phyloP scores from a whole-genome alignment of 2,797 vertebrate species.

The Phrynocephalus guinanensis region DNA sequence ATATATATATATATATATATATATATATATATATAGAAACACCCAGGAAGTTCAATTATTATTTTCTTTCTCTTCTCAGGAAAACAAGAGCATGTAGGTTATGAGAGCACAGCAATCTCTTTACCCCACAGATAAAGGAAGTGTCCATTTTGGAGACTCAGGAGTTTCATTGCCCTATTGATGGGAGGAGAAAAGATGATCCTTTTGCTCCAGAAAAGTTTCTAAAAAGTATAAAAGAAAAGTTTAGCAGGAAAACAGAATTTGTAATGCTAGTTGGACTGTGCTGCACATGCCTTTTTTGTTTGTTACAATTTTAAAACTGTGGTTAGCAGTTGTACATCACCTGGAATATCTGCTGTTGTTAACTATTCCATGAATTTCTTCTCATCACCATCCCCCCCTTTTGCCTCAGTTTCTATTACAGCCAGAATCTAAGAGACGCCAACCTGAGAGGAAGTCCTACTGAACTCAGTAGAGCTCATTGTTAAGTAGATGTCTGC shows the following conservation, averaged over 20 bases:
- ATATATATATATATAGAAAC: neutral
- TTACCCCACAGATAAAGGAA: conserved; percentile 27
- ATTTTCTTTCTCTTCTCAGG: conserved; percentile 8
- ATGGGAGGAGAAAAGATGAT: conserved; percentile 43
- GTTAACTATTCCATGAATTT: neutral
- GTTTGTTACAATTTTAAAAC: neutral
- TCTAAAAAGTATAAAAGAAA: neutral
- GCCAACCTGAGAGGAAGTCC: neutral
- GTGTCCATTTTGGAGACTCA: conserved; percentile 34
- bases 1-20: no score
- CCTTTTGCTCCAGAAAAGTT: conserved; percentile 4
- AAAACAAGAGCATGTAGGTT: conserved; percentile 41
- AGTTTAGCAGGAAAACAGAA: conserved; percentile 18
- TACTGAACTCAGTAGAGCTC: neutral
- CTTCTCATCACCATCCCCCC: neutral
- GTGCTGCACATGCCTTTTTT: neutral
- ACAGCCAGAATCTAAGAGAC: neutral
- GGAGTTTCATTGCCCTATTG: conserved; percentile 48
- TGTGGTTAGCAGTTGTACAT: neutral
- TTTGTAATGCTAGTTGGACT: conserved; percentile 8
- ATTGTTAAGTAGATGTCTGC: neutral
- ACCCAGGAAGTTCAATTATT: neutral
- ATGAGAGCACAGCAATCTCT: conserved; percentile 36
- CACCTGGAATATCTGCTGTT: neutral
- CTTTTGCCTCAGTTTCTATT: neutral